phyloP scores from a whole-genome alignment of 2,888 invertebrate species.

The Hydrotaea cyrtoneurina region DNA sequence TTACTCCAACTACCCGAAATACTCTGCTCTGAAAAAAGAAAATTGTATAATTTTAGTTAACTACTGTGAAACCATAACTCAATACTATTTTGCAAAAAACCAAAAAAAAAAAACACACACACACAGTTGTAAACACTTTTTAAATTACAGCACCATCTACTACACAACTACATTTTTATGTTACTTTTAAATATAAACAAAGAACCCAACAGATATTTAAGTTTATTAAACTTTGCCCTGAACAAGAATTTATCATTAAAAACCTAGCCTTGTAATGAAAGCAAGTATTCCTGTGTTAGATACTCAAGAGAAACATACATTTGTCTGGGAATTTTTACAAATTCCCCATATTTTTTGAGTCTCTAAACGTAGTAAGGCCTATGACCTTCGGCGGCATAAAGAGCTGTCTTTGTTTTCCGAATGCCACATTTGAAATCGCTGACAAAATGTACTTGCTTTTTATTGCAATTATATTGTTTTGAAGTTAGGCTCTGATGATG shows the following conservation, averaged over 20 bases:
- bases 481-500: not conserved
- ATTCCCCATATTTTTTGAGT: too few relatives aligned
- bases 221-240: not conserved
- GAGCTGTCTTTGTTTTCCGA: too few relatives aligned
- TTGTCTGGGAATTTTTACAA: not conserved
- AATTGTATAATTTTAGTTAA: slow-evolving; percentile 6
- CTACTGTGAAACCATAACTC: not conserved
- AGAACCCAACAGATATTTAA: not conserved
- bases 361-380: too few relatives aligned
- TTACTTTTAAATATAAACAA: slow-evolving; percentile 13
- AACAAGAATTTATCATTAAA: slow-evolving; percentile 17
- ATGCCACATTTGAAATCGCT: not conserved
- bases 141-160: slow-evolving; percentile 27
- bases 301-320: not conserved
- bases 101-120: too few relatives aligned
- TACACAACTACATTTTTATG: not conserved
- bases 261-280: not conserved
- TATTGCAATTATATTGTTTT: not conserved
- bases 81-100: slow-evolving; percentile 17
- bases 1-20: not conserved
- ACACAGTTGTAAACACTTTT: slow-evolving; percentile 30
- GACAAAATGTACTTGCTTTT: not conserved
- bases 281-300: not conserved
- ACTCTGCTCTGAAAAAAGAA: slow-evolving; percentile 2
- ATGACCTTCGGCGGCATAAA: too few relatives aligned